A percentile compares a stretch with the other conserved stretches of the same genome.
These are phyloP conservation scores for Drosophila santomea DNA, from an alignment of 1,140 invertebrate genomes.

Conservation along the genomic window DNA sequence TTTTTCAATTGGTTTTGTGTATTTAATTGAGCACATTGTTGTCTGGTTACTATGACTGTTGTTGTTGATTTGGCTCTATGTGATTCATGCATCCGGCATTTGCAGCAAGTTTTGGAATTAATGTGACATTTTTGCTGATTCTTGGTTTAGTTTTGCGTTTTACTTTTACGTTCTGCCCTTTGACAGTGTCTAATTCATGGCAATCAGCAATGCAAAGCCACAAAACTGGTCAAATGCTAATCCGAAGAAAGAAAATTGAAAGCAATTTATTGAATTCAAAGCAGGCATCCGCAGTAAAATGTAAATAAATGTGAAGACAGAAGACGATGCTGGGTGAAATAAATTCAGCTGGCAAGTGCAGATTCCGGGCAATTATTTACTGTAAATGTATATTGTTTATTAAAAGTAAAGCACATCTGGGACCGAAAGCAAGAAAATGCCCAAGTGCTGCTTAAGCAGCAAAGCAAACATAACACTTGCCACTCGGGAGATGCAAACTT, in stretches of 20 bases:
- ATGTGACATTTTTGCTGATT: constrained; percentile 51
- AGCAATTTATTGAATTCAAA: constrained; percentile 49
- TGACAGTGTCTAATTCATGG: constrained; percentile 48
- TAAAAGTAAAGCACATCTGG: constrained; percentile 70
- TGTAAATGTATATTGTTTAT: constrained; percentile 80
- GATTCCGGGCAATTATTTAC: constrained; percentile 77
- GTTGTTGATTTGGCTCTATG: neutral
- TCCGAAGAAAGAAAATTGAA: constrained; percentile 30
- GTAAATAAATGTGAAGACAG: constrained; percentile 34
- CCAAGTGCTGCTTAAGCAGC: constrained; percentile 64
- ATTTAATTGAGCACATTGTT: constrained; percentile 49
- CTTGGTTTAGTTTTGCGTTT: constrained; percentile 29
- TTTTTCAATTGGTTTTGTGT: constrained; percentile 18
- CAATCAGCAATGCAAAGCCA: constrained; percentile 48
- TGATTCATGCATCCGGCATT: constrained; percentile 20
- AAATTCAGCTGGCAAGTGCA: constrained; percentile 56
- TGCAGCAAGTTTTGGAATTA: constrained; percentile 42
- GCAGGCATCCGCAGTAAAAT: constrained; percentile 23
- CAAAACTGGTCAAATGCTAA: constrained; percentile 23
- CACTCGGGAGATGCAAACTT: constrained; percentile 50
- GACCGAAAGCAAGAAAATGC: constrained; percentile 25
- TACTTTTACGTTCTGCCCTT: constrained; percentile 17
- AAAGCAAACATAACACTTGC: constrained; percentile 74
- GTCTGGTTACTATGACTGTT: constrained; percentile 22
- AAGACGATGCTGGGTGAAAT: constrained; percentile 18